Base-by-base conservation (phyloP, 2,888 invertebrate genomes). In the Eupeodes latifasciatus region DNA sequence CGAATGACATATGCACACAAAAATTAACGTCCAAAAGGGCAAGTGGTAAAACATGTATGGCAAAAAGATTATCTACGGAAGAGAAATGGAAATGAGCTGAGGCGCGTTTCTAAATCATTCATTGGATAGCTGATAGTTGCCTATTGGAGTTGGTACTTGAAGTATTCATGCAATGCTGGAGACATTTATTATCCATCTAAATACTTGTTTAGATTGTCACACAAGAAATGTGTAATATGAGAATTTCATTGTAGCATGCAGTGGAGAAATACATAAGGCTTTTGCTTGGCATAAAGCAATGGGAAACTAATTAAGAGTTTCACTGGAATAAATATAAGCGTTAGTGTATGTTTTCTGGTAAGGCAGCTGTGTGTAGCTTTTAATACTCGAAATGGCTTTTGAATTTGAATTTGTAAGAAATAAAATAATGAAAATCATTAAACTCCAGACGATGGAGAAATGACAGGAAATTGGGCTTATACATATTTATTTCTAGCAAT, bases 51-150 rank as follows among this genome's bases (percentile, higher is more conserved):
- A 53, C 19, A 72, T 55, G 47, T 40, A 40, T 40, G 9, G 47
- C 51, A 10, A 47, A 19, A 62, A 59, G 19, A 51, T 14, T 49
- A 67, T 67, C 62, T 11, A 10, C 7, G 79, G 4, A 10, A 66
- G 53, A 64, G 53, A 72, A 47, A 71, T 62, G 64, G 53, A 72
- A 59, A 76, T 62, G 12, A 77, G 36, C 55, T 75, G 83, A 75
- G 5, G 74, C 64, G 81, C 51, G 19, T 64, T 71, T 75, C 79
- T 59, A 64, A 40, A 40, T 86, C 86, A 72, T 75, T 86, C 79
- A 83, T 83, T 86, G 83, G 86, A 59, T 69, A 64, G 82, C 69
- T 55, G 62, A 51, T 40, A 40, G 9, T 40, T 40, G 5, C 44
- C 61, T 44, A 74, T 61, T 74, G 59, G 81, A 75, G 27, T 71